Evolutionary conservation across 2,797 vertebrate species (phyloP), one percentile per base, ranked within the genome.

Genomic region (Sylvia borin): DNA sequence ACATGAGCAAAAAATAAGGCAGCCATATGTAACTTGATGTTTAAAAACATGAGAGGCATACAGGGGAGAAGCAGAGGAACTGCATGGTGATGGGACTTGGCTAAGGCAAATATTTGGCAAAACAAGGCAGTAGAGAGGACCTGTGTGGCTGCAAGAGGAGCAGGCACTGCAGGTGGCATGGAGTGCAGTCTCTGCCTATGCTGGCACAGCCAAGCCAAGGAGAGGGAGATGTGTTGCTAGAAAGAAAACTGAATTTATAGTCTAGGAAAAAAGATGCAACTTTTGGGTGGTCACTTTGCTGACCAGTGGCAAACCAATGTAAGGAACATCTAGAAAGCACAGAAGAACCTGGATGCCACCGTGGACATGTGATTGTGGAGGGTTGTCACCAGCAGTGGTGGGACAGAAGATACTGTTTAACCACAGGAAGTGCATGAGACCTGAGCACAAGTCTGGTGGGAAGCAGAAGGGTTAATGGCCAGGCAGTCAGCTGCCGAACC

Each of bases 391-490:
- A 42, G 42, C 40, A 55, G 24, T 3, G 2, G 15, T 77, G 64
- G 31, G 53, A 65, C 61, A 73, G 45, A 68, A 84, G 51, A 25
- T 72, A 29, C 38, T 72, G 11, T 90, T 90, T 84, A 64, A 75
- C 45, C 13, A 57, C 0, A 4, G 61, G 51, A 79, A 90, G 16
- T 70, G 8, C 1, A 0, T 34, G 55, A 66, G n/a, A 62, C 32
- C 54, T 50, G 40, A 61, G n/a, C 32, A 53, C 1, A 2, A 18
- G 36, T 78, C 80, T 71, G 36, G 20, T 9, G 15, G 45, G 78
- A 91, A 45, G 47, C 6, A 14, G 78, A 92, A 81, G 94, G 88
- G 91, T 93, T 96, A 97, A 96, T 89, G 58, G 16, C 43, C 12
- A 1, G 53, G 43, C 74, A 76, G 61, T 83, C 22, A 24, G 85